Conservation (phyloP, 2,888 invertebrate species). For the Eledona agricola region DNA sequence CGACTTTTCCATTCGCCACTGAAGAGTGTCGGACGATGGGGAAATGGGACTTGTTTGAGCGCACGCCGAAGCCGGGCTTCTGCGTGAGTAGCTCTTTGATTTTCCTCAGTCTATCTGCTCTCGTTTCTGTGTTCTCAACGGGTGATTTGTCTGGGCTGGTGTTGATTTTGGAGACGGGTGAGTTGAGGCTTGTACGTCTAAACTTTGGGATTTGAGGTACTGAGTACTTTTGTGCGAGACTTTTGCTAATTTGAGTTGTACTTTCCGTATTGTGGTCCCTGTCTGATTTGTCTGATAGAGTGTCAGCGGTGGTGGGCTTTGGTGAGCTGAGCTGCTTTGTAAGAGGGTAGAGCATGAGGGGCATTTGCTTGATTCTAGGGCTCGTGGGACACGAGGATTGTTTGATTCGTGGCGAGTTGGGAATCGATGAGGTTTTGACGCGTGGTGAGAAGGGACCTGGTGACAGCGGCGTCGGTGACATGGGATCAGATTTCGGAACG, state of each 20-base stretch:
- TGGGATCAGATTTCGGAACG: slow-evolving; percentile 82
- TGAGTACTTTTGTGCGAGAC: slow-evolving; percentile 58
- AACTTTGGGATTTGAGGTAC: slow-evolving; percentile 60
- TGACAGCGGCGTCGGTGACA: slow-evolving; percentile 70
- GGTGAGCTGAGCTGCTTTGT: slow-evolving; percentile 70
- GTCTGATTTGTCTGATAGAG: slow-evolving; percentile 49
- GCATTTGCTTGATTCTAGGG: slow-evolving; percentile 72
- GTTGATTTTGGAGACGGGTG: slow-evolving; percentile 39
- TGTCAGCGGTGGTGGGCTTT: slow-evolving; percentile 62
- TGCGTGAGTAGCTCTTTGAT: slow-evolving; percentile 76
- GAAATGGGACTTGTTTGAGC: slow-evolving; percentile 66
- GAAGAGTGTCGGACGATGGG: slow-evolving; percentile 78
- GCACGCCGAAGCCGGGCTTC: slow-evolving; percentile 71
- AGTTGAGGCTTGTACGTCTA: slow-evolving; percentile 52
- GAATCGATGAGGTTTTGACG: slow-evolving; percentile 75
- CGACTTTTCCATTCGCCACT: slow-evolving; percentile 65
- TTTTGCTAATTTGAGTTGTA: slow-evolving; percentile 44
- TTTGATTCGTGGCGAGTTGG: slow-evolving; percentile 79
- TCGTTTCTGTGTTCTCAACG: slow-evolving; percentile 47
- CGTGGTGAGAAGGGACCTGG: slow-evolving; percentile 72
- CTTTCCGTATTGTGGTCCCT: slow-evolving; percentile 49
- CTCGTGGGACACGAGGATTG: slow-evolving; percentile 74
- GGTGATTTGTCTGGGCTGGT: slow-evolving; percentile 47
- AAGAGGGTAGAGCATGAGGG: slow-evolving; percentile 65
- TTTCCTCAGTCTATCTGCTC: slow-evolving; percentile 72